Base-by-base conservation (phyloP, 2,797 vertebrate genomes). In the Decapterus maruadsi region DNA sequence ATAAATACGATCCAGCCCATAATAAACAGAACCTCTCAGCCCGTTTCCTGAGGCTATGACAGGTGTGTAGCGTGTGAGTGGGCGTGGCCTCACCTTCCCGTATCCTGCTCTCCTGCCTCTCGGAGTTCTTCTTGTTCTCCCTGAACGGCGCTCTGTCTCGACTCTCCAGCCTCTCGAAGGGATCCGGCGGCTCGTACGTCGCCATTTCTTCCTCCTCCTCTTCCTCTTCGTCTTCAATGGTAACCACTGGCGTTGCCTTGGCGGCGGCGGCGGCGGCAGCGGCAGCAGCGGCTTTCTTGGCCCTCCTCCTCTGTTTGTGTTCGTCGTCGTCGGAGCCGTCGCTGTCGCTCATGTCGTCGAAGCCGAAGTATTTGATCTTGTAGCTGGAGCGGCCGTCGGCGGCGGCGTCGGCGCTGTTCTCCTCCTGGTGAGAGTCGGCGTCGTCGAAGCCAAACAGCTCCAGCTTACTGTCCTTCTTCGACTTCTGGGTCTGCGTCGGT, bases 351-450 rank as follows among this genome's bases (percentile, higher is more conserved):
- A 98, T 95, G 88, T 99, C 97, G 69, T 99, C 98, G 67, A 99
- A 99, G 65, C 98, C 98, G 67, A 99, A 99, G 94, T 99, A 99
- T 68, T 98, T 97, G 87, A 99, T 98, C 95, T 99, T 99, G 94
- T 99, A 99, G 75, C 93, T 97, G 90, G 98, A 97, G 60, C 95
- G 91, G 53, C 96, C 96, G 20, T 94, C n/a, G n/a, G n/a, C 92
- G 8, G 88, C 59, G 62, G 93, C 90, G 59, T 95, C 96, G 0
- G 8, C 3, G 0, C 68, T 67, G 3, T 91, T 94, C 81, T 96
- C 96, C 40, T 95, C 95, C 85, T 93, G 94, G 66, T 79, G 91
- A 67, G 86, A 84, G 61, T 97, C 97, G 0, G 95, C 92, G 68
- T 97, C 96, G 14, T 98, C 97, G 40, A 99, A 99, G 17, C 97